These are phyloP conservation scores for Drosophila hamatofila DNA, from an alignment of 2,888 invertebrate genomes.

Conservation along the genomic window DNA sequence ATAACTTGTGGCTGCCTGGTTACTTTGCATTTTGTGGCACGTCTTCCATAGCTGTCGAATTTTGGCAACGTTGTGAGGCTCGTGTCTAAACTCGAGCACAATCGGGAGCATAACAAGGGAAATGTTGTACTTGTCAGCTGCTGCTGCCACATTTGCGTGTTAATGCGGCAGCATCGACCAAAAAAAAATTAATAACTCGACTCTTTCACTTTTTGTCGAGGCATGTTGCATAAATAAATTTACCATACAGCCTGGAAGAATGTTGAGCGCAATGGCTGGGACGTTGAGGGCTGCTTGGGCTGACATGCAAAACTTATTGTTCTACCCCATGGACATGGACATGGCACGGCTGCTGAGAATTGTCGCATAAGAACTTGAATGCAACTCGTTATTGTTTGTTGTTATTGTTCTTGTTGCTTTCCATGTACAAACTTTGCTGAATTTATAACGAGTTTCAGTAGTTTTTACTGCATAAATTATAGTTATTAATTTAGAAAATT, in stretches of 20 bases:
- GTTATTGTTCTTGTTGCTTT: slow-evolving; percentile 1
- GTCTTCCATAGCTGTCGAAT: slow-evolving; percentile 13
- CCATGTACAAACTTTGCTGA: slow-evolving; percentile 48
- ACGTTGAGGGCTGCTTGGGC: slow-evolving; percentile 1
- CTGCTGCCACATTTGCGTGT: slow-evolving; percentile 70
- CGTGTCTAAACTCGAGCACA: slow-evolving; percentile 18
- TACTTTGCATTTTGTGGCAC: slow-evolving; percentile 19
- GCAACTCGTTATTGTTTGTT: slow-evolving; percentile 27
- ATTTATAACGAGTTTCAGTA: slow-evolving; percentile 53
- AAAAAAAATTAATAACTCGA: slow-evolving; percentile 46
- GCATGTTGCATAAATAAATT: slow-evolving; percentile 29
- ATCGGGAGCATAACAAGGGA: slow-evolving; percentile 32
- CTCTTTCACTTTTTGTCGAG: slow-evolving; percentile 13
- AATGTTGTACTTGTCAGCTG: slow-evolving; percentile 70
- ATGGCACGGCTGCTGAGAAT: slow-evolving; percentile 25
- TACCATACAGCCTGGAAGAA: slow-evolving; percentile 3
- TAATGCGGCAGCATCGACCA: slow-evolving; percentile 39
- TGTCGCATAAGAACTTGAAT: slow-evolving; percentile 32
- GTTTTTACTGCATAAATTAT: slow-evolving; percentile 62
- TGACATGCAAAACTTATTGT: slow-evolving; percentile 24
- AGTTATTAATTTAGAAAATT: slow-evolving; percentile 67
- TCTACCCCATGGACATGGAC: slow-evolving; percentile 3
- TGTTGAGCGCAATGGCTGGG: background rate
- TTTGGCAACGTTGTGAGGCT: background rate
- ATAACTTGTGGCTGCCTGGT: slow-evolving; percentile 19